Percentiles rank a stretch among this genome's conserved stretches.
Evolutionary conservation across 2,797 vertebrate genomes (phyloP).

Genomic region (Psittacula derbiana): DNA sequence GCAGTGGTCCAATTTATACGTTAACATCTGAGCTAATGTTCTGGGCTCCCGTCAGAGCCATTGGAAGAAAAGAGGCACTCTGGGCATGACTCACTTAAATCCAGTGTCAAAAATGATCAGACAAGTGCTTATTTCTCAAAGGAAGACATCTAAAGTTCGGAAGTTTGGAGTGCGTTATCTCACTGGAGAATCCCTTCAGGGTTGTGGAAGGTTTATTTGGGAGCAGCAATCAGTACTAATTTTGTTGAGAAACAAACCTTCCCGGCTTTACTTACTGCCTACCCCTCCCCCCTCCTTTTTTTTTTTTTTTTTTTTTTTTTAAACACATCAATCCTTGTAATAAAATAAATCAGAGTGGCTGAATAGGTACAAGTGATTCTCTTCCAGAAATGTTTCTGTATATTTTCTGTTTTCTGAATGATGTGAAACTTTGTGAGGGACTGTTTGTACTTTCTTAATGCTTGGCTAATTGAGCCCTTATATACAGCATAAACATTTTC

Average conservation of each 20-base stretch:
- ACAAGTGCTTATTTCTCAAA: neutral
- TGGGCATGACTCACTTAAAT: neutral
- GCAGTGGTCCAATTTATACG: neutral
- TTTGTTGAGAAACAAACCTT: neutral
- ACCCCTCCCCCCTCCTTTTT: neutral
- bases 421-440: conserved; percentile 1
- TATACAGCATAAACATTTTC: neutral
- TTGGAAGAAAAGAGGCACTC: neutral
- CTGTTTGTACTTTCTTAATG: conserved; percentile 7
- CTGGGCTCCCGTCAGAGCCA: neutral
- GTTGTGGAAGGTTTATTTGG: neutral
- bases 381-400: neutral
- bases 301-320: neutral
- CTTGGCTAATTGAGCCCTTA: conserved; percentile 40
- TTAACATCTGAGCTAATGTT: neutral
- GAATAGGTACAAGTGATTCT: neutral
- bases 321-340: neutral
- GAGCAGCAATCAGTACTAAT: neutral
- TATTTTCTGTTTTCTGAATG: neutral
- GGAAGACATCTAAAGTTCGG: neutral
- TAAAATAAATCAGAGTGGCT: neutral
- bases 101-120: neutral
- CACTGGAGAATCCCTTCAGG: neutral
- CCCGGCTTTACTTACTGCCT: neutral
- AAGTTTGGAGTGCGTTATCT: neutral